A percentile compares a stretch with the other conserved stretches of the same genome.
phyloP scores from a whole-genome alignment of 2,888 invertebrate genomes.

The Orthonevra nobilis region DNA sequence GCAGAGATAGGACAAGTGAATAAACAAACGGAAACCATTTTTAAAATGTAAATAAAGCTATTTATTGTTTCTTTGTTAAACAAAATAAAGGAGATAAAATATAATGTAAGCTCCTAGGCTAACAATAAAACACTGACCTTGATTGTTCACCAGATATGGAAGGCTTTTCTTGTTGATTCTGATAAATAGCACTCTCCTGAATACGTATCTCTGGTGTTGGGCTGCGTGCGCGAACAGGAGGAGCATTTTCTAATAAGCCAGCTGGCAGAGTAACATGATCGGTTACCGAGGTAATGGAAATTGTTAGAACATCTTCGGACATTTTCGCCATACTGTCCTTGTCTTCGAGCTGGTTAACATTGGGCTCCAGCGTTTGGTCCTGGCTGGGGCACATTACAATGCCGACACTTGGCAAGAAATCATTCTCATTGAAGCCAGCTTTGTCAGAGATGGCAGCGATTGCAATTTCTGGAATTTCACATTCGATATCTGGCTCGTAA shows the following conservation, averaged over 20 bases:
- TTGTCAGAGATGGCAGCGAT: slow-evolving; percentile 72
- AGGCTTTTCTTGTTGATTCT: slow-evolving; percentile 78
- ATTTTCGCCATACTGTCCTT: slow-evolving; percentile 80
- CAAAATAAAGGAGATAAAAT: slow-evolving; percentile 19
- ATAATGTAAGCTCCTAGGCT: slow-evolving; percentile 3
- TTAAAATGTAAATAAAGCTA: slow-evolving; percentile 15
- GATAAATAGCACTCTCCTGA: slow-evolving; percentile 63
- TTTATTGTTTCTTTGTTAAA: slow-evolving; percentile 73
- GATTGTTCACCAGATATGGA: slow-evolving; percentile 80
- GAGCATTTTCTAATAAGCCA: slow-evolving; percentile 78
- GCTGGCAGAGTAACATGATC: slow-evolving; percentile 79
- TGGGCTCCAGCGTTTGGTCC: slow-evolving; percentile 65
- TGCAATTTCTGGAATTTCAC: slow-evolving; percentile 71
- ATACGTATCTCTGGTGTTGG: slow-evolving; percentile 83
- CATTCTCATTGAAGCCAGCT: slow-evolving; percentile 79
- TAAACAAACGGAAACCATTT: slow-evolving; percentile 1
- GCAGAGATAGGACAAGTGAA: neutral
- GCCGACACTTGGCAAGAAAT: slow-evolving; percentile 85
- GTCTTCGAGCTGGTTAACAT: slow-evolving; percentile 77
- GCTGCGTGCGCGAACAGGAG: slow-evolving; percentile 78
- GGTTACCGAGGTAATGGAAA: slow-evolving; percentile 80
- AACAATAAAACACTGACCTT: slow-evolving; percentile 78
- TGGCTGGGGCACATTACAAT: slow-evolving; percentile 82
- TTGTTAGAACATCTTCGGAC: slow-evolving; percentile 77
- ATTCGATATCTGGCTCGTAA: slow-evolving; percentile 79